phyloP scores from a whole-genome alignment of 2,797 vertebrate species.

The Halcyon leucocephala region DNA sequence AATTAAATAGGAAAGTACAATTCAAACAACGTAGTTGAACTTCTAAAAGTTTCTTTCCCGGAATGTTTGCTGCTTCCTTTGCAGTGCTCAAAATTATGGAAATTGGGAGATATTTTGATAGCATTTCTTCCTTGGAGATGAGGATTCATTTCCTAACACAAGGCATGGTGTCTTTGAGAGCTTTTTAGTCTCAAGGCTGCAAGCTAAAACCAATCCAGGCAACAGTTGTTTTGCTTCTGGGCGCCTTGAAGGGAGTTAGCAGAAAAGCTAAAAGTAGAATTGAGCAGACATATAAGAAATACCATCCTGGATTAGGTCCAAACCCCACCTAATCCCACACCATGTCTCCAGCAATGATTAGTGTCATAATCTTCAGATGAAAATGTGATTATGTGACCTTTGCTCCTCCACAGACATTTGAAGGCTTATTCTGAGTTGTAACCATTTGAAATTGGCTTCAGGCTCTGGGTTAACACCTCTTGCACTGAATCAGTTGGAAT shows the following conservation, averaged over 20 bases:
- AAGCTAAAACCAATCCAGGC: background rate
- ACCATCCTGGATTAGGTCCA: background rate
- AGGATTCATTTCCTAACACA: background rate
- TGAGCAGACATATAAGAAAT: background rate
- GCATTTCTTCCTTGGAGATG: background rate
- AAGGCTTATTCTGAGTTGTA: background rate
- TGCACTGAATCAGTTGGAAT: background rate
- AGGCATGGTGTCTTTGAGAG: background rate
- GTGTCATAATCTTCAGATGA: background rate
- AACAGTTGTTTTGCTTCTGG: background rate
- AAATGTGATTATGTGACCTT: background rate
- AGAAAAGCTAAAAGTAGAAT: background rate
- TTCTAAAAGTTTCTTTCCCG: background rate
- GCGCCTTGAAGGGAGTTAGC: background rate
- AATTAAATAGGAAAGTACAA: background rate
- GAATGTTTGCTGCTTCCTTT: background rate
- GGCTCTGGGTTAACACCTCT: background rate
- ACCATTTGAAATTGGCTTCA: constrained; percentile 7
- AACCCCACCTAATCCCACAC: background rate
- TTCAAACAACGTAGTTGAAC: background rate
- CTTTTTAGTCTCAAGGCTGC: background rate
- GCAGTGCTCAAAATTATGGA: background rate
- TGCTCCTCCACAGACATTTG: background rate
- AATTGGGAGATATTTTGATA: background rate
- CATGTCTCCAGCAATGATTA: background rate